Conservation (phyloP, 2,113 vertebrate genomes). For the Loxodonta africana region DNA sequence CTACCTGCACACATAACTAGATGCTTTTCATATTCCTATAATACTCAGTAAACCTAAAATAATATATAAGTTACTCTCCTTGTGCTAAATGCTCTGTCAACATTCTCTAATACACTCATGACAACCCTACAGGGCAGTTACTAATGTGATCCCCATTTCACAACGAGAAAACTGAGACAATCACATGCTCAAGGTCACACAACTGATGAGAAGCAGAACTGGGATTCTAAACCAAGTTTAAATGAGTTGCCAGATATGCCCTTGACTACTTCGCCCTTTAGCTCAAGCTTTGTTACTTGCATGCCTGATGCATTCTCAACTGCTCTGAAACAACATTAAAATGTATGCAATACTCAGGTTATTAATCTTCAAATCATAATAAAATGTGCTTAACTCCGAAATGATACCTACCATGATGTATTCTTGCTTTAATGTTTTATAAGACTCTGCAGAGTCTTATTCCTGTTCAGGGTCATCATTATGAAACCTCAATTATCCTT, state of each 20-base stretch:
- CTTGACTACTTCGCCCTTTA: neutral
- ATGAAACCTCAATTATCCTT: slow-evolving; percentile 14
- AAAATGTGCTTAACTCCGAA: slow-evolving; percentile 24
- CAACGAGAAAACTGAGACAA: neutral
- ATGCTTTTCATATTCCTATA: slow-evolving; percentile 36
- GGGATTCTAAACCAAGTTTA: neutral
- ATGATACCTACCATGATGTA: neutral
- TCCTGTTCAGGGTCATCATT: neutral
- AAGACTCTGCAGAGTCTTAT: neutral
- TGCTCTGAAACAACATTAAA: slow-evolving; percentile 26
- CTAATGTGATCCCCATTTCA: neutral
- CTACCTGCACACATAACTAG: neutral
- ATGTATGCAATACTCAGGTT: neutral
- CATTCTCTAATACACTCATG: neutral
- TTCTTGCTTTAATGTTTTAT: slow-evolving; percentile 33
- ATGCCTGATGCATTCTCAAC: neutral
- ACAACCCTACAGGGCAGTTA: neutral
- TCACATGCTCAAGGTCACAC: neutral
- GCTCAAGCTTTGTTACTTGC: neutral
- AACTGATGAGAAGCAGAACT: neutral
- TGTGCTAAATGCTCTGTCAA: slow-evolving; percentile 5
- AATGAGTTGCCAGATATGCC: neutral
- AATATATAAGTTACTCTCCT: neutral
- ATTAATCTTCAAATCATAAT: slow-evolving; percentile 28
- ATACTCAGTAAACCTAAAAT: neutral